Evolutionary conservation across 2,113 vertebrate species (phyloP).

Genomic region (Gnathonemus echidnorhynchus): DNA sequence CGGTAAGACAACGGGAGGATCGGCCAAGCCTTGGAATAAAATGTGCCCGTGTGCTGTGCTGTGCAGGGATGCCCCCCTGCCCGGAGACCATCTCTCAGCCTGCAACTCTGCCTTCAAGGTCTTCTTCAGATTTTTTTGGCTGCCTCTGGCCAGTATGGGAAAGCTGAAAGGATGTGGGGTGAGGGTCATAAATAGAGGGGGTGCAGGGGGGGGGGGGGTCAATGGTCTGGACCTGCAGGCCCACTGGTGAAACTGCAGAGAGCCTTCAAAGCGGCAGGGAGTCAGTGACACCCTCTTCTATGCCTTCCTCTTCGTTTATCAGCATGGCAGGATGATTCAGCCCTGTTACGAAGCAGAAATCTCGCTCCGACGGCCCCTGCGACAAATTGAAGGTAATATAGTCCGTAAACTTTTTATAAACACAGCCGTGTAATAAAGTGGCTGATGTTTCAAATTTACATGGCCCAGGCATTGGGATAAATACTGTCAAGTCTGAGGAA

Average conservation of each 20-base stretch:
- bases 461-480: not conserved
- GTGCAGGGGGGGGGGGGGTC: not conserved
- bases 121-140: not conserved
- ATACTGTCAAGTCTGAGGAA: not conserved
- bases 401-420: not conserved
- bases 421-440: not conserved
- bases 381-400: no score
- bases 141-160: not conserved
- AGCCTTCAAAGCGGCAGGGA: not conserved
- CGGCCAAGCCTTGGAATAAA: conserved; percentile 38
- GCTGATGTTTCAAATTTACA: not conserved
- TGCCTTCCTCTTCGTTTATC: not conserved
- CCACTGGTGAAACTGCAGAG: not conserved
- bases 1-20: conserved; percentile 33
- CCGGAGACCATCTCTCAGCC: not conserved
- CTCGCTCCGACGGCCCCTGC: not conserved
- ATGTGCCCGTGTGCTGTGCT: conserved; percentile 25
- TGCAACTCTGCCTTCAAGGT: not conserved
- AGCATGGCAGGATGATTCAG: not conserved
- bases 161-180: not conserved
- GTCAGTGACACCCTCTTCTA: no score
- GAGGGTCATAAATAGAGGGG: not conserved
- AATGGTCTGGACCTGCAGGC: not conserved
- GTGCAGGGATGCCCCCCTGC: not conserved
- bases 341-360: not conserved